Conservation (phyloP, 1,140 invertebrate genomes). For the Leptestheria dahalacensis region DNA sequence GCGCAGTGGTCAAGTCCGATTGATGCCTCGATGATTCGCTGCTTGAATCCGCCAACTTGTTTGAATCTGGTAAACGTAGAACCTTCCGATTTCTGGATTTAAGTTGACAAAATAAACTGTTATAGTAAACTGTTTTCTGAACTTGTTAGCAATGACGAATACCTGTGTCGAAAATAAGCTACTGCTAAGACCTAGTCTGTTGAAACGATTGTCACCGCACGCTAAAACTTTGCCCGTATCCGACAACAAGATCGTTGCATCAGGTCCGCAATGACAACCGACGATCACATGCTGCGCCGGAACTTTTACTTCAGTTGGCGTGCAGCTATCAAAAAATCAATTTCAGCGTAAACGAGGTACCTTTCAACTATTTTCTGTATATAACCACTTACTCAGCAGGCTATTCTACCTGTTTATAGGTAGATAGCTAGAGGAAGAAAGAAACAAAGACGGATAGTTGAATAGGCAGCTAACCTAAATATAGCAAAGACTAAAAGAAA, state of each 20-base stretch:
- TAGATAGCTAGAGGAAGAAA: no score
- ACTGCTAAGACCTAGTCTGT: conserved; percentile 48
- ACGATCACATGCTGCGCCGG: conserved; percentile 34
- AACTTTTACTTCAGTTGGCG: conserved; percentile 32
- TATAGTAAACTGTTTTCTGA: no score
- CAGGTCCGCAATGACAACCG: conserved; percentile 42
- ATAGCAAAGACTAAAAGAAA: no score
- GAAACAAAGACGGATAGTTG: no score
- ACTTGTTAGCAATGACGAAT: conserved; percentile 20
- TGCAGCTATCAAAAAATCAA: conserved; percentile 27
- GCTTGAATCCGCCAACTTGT: conserved; percentile 11
- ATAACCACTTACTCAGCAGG: no score
- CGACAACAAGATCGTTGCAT: conserved; percentile 49
- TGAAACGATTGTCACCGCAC: conserved; percentile 50
- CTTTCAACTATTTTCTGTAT: no score
- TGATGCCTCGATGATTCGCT: conserved; percentile 34
- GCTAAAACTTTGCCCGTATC: conserved; percentile 43
- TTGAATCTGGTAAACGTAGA: not conserved
- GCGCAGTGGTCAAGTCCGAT: conserved; percentile 41
- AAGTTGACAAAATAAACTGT: no score
- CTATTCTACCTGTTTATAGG: no score
- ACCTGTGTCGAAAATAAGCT: conserved; percentile 30
- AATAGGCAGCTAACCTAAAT: no score
- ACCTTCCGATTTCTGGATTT: conserved; percentile 19
- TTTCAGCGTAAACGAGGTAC: no score